Evolutionary conservation across 2,888 invertebrate species (phyloP), one percentile per base, ranked within the genome.

Genomic region (Erebia epiphron): DNA sequence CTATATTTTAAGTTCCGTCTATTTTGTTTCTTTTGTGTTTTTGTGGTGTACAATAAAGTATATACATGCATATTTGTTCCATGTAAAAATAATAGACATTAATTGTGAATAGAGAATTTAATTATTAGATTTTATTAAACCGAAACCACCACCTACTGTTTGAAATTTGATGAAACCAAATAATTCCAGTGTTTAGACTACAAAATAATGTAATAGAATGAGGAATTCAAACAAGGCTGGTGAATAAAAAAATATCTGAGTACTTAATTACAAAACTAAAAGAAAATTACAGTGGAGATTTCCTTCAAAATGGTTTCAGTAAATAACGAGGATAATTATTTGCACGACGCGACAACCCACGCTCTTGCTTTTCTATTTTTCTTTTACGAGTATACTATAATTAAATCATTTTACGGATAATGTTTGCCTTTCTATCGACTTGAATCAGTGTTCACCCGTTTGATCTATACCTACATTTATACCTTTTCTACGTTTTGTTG

Each of bases 341-440:
- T n/a, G 50, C 13, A 35, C 35, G n/a, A n/a, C 9, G 35, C 58
- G 41, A 41, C 58, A 11, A 4, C 4, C 56, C 21, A 13, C 56
- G 41, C 5, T 41, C 8, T 41, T 35, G 35, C n/a, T 60, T n/a
- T 60, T n/a, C 35, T 60, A 41, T 60, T 35, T 60, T 60, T 60
- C 58, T 60, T 60, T 60, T 41, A n/a, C n/a, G n/a, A n/a, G n/a
- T n/a, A n/a, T n/a, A n/a, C 41, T 16, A 16, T 60, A 60, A 60
- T 60, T 60, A 58, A 58, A 58, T n/a, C 58, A 41, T n/a, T 60
- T n/a, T 16, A 60, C 35, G 16, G 41, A 60, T 41, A 60, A 56
- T 56, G 58, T 35, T 60, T 60, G 35, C n/a, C 58, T 41, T 60
- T 60, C 10, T 26, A 60, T 60, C 58, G 41, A 41, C 58, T 35